A percentile compares a stretch with the other conserved stretches of the same genome.
Conservation (phyloP, 1,140 invertebrate genomes). For the Spodoptera litura region DNA sequence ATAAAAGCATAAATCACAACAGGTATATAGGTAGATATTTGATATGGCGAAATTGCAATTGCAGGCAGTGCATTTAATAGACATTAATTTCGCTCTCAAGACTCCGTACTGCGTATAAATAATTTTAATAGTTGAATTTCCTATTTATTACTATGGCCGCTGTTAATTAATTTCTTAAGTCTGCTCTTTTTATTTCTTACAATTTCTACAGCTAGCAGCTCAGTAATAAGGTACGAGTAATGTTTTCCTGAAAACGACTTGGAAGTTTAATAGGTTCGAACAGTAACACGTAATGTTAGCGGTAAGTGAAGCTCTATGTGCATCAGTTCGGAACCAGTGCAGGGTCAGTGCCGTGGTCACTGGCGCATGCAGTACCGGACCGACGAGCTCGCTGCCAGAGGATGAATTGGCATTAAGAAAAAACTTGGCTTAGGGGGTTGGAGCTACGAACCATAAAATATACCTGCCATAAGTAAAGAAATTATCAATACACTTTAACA, state of each 20-base stretch:
- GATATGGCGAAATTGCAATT: neutral
- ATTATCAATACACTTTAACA: neutral
- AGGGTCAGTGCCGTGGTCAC: conserved; percentile 74
- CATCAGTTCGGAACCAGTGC: conserved; percentile 72
- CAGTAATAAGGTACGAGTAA: neutral
- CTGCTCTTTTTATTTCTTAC: neutral
- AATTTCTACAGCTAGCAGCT: neutral
- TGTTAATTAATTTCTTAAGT: no score
- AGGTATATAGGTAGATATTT: neutral
- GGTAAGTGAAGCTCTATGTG: conserved; percentile 57
- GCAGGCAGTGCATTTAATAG: neutral
- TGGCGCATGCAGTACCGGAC: conserved; percentile 61
- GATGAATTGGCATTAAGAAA: conserved; percentile 20
- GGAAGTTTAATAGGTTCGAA: conserved; percentile 28
- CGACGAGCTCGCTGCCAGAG: conserved; percentile 12
- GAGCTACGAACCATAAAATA: neutral
- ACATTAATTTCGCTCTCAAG: no score
- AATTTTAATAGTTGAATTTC: no score
- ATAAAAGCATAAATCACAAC: conserved; percentile 1
- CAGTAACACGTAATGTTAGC: conserved; percentile 33
- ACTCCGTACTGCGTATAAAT: no score
- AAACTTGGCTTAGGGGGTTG: conserved; percentile 1
- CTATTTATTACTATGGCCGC: no score
- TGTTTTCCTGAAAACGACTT: neutral
- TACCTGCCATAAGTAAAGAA: neutral